These are phyloP conservation scores for Passerculus sandwichensis DNA, from an alignment of 2,797 vertebrate genomes.

Conservation along the genomic window DNA sequence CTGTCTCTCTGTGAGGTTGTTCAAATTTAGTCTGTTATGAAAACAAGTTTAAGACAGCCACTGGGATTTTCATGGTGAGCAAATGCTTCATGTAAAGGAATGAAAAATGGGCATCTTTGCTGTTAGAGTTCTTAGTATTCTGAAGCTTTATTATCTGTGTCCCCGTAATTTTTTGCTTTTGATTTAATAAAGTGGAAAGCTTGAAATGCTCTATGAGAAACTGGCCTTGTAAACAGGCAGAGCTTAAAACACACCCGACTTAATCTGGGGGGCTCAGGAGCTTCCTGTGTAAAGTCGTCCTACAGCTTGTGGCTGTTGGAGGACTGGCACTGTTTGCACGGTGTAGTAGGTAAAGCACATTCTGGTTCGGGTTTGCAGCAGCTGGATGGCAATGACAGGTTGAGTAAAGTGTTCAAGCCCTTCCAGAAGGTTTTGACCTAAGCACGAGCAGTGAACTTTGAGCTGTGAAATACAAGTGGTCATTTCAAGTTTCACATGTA, in stretches of 20 bases:
- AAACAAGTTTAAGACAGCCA: background rate
- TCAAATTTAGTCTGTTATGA: slow-evolving; percentile 1
- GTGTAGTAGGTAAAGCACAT: accelerated
- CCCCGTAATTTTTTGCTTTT: background rate
- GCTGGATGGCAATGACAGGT: background rate
- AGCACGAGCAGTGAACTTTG: background rate
- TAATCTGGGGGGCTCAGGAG: background rate
- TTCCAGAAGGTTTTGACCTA: background rate
- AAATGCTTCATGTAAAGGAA: background rate
- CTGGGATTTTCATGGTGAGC: background rate
- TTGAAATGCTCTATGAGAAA: background rate
- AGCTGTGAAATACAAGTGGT: background rate
- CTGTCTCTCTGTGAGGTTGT: background rate
- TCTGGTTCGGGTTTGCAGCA: background rate
- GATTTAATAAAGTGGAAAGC: background rate
- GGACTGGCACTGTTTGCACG: background rate
- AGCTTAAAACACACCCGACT: background rate
- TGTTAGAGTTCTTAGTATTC: background rate
- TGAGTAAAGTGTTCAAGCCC: background rate
- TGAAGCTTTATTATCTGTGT: background rate
- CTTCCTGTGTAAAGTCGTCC: background rate
- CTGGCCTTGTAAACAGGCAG: background rate
- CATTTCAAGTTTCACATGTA: background rate
- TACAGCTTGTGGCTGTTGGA: background rate
- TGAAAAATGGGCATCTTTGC: background rate